Evolutionary conservation across 92 coral and sea anemone species (phyloP).

Genomic region (Galaxea fascicularis): DNA sequence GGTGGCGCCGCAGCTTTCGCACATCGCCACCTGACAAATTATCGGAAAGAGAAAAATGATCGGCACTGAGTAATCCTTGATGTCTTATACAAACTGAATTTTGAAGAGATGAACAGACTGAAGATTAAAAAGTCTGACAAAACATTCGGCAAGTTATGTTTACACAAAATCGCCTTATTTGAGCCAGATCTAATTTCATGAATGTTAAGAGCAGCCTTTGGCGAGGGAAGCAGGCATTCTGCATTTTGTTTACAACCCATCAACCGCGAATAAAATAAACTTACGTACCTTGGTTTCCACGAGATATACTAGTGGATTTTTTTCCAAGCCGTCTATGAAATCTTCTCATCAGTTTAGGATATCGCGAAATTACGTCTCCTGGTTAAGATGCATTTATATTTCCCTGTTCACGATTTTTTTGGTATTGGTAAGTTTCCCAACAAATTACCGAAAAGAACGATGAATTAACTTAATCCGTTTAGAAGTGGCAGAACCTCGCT

Average conservation of each 20-base stretch:
- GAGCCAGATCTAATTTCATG: constrained; percentile 21
- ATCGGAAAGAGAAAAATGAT: constrained; percentile 31
- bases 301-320: constrained; percentile 24
- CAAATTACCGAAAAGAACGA: background rate
- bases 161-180: constrained; percentile 23
- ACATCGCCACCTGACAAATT: constrained; percentile 21
- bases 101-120: constrained; percentile 47
- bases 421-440: background rate
- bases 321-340: constrained; percentile 31
- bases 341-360: constrained; percentile 23
- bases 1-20: constrained; percentile 11
- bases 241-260: background rate
- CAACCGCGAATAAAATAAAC: background rate
- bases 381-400: background rate
- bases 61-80: constrained; percentile 54
- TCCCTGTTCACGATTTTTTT: background rate
- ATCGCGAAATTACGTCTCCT: background rate
- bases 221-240: too few species aligned
- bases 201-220: background rate
- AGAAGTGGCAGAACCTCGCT: background rate
- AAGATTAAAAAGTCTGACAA: constrained; percentile 44
- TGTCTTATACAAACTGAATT: constrained; percentile 62
- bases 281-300: constrained; percentile 17
- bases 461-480: background rate
- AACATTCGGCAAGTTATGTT: constrained; percentile 42